phyloP scores from a whole-genome alignment of 2,797 vertebrate species.

The Malacoraja senta region DNA sequence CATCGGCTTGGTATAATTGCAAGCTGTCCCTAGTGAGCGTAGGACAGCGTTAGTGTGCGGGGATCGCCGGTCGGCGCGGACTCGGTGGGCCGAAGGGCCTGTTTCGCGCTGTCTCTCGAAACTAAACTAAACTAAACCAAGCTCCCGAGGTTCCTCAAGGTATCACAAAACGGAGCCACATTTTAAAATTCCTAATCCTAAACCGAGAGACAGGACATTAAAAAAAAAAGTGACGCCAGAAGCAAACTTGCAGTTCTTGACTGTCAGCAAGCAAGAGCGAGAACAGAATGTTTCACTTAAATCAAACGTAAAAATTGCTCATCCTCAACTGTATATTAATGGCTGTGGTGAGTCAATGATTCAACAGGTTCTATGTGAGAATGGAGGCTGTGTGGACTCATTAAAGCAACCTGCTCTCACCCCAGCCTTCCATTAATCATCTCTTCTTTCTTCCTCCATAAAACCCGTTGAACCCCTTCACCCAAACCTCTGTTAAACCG shows the following conservation, averaged over 20 bases:
- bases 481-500: background rate
- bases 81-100: too few species aligned
- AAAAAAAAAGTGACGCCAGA: constrained; percentile 12
- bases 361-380: constrained; percentile 32
- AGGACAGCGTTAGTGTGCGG: too few species aligned
- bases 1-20: too few species aligned
- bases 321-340: constrained; percentile 30
- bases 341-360: constrained; percentile 22
- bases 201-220: background rate
- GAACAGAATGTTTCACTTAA: constrained; percentile 38
- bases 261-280: constrained; percentile 23
- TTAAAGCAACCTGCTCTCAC: constrained; percentile 22
- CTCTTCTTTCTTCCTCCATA: background rate
- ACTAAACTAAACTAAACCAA: too few species aligned
- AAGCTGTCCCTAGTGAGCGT: too few species aligned
- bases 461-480: background rate
- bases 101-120: too few species aligned
- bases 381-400: background rate
- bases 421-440: constrained; percentile 16
- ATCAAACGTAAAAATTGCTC: constrained; percentile 35
- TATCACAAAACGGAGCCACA: background rate
- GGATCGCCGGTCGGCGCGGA: too few species aligned
- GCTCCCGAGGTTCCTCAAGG: background rate
- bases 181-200: background rate
- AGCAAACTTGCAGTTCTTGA: constrained; percentile 15